phyloP scores from a whole-genome alignment of 2,888 invertebrate genomes.

The Drosophila macrospina region DNA sequence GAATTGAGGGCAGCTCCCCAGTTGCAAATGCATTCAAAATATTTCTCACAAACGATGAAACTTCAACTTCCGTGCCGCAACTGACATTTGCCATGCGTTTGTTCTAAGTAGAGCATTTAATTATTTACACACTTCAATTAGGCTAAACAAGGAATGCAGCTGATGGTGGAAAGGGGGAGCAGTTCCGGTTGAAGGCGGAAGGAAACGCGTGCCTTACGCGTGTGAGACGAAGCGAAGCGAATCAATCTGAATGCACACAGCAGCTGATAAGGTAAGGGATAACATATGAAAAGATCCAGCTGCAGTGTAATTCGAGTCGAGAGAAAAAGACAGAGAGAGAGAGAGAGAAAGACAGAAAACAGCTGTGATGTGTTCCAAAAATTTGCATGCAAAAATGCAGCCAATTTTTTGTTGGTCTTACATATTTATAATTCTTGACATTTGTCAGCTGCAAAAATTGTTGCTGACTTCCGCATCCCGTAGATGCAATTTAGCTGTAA shows the following conservation, averaged over 20 bases:
- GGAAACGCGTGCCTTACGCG: constrained; percentile 66
- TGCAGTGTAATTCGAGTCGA: constrained; percentile 51
- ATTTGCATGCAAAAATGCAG: constrained; percentile 55
- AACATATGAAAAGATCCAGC: constrained; percentile 29
- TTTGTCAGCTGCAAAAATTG: constrained; percentile 51
- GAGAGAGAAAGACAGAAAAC: constrained; percentile 17
- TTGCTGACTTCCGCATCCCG: constrained; percentile 45
- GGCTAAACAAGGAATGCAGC: constrained; percentile 43
- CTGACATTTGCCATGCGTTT: constrained; percentile 44
- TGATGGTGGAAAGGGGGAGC: constrained; percentile 36
- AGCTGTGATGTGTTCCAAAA: constrained; percentile 42
- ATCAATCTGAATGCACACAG: constrained; percentile 41
- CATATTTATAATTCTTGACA: constrained; percentile 14
- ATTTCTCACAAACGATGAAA: constrained; percentile 5
- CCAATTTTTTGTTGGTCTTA: constrained; percentile 7
- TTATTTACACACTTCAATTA: constrained; percentile 59
- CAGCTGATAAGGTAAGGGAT: constrained; percentile 50
- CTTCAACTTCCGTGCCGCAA: constrained; percentile 9
- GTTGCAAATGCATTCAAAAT: constrained; percentile 40
- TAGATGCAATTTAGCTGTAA: constrained; percentile 64
- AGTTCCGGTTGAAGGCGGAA: constrained; percentile 63
- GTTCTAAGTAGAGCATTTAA: constrained; percentile 42
- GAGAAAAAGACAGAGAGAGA: background rate
- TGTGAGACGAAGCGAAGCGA: constrained; percentile 63
- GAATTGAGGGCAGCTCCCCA: constrained; percentile 22